These are phyloP conservation scores for Temnothorax unifasciatus DNA, from an alignment of 2,888 invertebrate genomes.

Conservation along the genomic window DNA sequence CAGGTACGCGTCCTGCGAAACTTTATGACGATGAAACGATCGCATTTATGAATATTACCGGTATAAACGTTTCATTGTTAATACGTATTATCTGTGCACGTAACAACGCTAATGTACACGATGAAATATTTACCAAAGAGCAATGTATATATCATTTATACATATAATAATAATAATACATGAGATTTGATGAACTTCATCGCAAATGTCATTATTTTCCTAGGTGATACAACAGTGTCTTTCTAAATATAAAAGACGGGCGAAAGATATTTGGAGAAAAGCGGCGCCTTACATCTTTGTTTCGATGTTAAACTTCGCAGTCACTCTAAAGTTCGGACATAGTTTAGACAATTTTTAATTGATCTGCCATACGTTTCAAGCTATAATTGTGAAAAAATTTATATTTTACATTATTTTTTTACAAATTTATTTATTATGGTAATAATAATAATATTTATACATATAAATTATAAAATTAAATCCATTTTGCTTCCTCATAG, in stretches of 20 bases:
- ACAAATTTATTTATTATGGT: not conserved
- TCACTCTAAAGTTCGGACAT: too few species aligned
- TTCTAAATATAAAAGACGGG: not conserved
- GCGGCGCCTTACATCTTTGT: not conserved
- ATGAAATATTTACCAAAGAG: constrained; percentile 13
- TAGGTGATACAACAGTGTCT: not conserved
- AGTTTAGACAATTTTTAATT: too few species aligned
- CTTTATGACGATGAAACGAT: constrained; percentile 27
- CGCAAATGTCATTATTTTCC: not conserved
- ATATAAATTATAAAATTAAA: not conserved
- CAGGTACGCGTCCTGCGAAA: not conserved
- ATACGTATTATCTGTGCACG: not conserved
- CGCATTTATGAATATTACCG: constrained; percentile 1
- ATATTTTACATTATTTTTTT: too few species aligned
- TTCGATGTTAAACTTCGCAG: not conserved
- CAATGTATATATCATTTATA: not conserved
- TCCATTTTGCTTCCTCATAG: not conserved
- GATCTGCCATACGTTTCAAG: too few species aligned
- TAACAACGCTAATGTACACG: not conserved
- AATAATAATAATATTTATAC: not conserved
- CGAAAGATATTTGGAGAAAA: not conserved
- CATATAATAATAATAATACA: not conserved
- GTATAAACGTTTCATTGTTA: constrained; percentile 1
- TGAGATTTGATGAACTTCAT: not conserved
- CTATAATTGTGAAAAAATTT: too few species aligned